Evolutionary conservation across 1,140 invertebrate species (phyloP).

Genomic region (Pissodes strobi): DNA sequence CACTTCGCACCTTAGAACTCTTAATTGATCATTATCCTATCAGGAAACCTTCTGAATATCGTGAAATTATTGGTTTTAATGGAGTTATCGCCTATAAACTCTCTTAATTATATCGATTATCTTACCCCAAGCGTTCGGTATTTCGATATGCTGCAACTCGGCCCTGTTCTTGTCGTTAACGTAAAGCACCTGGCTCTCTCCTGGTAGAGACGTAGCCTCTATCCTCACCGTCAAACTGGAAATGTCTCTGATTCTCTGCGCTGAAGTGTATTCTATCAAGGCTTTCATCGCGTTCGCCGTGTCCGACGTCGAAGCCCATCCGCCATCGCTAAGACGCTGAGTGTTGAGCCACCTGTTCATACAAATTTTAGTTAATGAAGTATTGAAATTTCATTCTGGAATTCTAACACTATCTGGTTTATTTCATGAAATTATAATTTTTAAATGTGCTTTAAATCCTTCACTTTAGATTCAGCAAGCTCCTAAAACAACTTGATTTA

Average conservation of each 20-base stretch:
- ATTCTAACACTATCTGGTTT: background rate
- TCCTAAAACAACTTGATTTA: too few species aligned
- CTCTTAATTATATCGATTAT: background rate
- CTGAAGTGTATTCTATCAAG: constrained; percentile 86
- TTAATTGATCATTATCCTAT: too few species aligned
- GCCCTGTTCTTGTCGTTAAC: constrained; percentile 79
- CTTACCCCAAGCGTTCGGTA: constrained; percentile 85
- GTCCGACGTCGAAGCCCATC: constrained; percentile 92
- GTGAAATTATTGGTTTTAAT: background rate
- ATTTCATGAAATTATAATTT: constrained; percentile 2
- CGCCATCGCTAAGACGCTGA: constrained; percentile 88
- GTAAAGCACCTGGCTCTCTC: constrained; percentile 61
- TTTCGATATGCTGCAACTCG: constrained; percentile 74
- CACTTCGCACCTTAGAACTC: too few species aligned
- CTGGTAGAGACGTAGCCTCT: constrained; percentile 82
- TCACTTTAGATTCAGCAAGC: too few species aligned
- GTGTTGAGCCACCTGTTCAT: constrained; percentile 82
- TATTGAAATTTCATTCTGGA: background rate
- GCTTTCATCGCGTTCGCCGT: constrained; percentile 88
- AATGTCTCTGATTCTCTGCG: constrained; percentile 84
- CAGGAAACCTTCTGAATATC: too few species aligned
- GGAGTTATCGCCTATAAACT: too few species aligned
- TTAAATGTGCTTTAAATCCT: background rate
- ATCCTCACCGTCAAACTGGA: constrained; percentile 79
- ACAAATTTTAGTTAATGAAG: constrained; percentile 46